Evolutionary conservation across 2,797 vertebrate genomes (phyloP).

Genomic region (Numenius phaeopus): DNA sequence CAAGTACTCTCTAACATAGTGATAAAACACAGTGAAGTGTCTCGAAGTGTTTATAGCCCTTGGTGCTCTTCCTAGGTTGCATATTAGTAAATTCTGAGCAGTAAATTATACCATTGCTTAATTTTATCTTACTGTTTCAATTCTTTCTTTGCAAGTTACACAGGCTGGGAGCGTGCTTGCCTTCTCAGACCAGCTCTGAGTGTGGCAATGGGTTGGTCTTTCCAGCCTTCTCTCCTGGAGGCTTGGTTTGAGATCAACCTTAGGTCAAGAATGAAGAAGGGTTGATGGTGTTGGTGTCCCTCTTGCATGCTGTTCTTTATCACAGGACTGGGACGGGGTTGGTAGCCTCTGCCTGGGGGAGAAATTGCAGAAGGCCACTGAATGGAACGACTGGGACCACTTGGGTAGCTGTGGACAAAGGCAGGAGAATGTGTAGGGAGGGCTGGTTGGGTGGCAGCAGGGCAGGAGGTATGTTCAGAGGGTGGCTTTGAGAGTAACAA

Average conservation of each 20-base stretch:
- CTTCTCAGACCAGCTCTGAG: background rate
- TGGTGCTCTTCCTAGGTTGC: constrained; percentile 46
- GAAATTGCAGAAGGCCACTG: background rate
- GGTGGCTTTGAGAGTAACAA: background rate
- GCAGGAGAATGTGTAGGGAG: background rate
- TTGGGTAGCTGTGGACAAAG: background rate
- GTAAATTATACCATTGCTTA: constrained; percentile 60
- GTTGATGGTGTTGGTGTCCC: background rate
- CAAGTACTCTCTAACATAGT: constrained; percentile 54
- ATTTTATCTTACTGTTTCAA: constrained; percentile 60
- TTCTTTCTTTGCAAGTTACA: constrained; percentile 22
- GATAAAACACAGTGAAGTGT: constrained; percentile 65
- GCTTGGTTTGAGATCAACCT: background rate
- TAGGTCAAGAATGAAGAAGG: background rate
- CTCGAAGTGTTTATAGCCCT: constrained; percentile 72
- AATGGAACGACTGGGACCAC: fast-evolving
- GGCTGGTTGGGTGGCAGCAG: background rate
- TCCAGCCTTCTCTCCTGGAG: background rate
- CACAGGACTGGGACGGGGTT: background rate
- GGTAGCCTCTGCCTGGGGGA: background rate
- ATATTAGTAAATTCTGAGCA: constrained; percentile 70
- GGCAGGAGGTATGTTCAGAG: background rate
- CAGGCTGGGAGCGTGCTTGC: background rate
- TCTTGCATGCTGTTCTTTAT: background rate
- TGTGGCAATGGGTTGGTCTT: background rate